Evolutionary conservation across 1,140 invertebrate species (phyloP).

Genomic region (Lithobius niger): DNA sequence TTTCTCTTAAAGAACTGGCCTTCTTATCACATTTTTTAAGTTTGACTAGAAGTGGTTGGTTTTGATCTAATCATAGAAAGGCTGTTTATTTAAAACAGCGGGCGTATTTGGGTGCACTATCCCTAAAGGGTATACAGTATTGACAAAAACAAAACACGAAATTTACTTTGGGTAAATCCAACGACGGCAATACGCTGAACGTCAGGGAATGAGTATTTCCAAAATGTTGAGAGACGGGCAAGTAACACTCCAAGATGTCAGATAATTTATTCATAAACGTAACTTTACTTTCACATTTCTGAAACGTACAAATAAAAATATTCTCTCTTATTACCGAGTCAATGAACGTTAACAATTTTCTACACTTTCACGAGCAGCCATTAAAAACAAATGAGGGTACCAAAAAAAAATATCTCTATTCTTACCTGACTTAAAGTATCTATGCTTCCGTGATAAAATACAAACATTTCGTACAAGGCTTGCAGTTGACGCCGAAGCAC

Average conservation of each 20-base stretch:
- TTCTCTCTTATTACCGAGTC: background rate
- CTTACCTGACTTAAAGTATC: background rate
- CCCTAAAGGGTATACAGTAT: no score
- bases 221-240: background rate
- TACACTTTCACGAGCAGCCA: background rate
- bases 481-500: background rate
- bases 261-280: background rate
- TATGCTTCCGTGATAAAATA: background rate
- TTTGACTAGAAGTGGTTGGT: no score
- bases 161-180: slow-evolving; percentile 4
- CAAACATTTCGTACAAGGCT: background rate
- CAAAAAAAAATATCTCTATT: background rate
- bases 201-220: slow-evolving; percentile 2
- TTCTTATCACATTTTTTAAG: no score
- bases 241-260: background rate
- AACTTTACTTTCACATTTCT: background rate
- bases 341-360: background rate
- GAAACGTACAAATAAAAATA: background rate
- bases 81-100: no score
- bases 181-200: background rate
- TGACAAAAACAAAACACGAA: no score
- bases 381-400: background rate
- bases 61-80: no score
- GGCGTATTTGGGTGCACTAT: no score
- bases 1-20: no score